Evolutionary conservation across 2,888 invertebrate genomes (phyloP).

Genomic region (Agrochola litura): DNA sequence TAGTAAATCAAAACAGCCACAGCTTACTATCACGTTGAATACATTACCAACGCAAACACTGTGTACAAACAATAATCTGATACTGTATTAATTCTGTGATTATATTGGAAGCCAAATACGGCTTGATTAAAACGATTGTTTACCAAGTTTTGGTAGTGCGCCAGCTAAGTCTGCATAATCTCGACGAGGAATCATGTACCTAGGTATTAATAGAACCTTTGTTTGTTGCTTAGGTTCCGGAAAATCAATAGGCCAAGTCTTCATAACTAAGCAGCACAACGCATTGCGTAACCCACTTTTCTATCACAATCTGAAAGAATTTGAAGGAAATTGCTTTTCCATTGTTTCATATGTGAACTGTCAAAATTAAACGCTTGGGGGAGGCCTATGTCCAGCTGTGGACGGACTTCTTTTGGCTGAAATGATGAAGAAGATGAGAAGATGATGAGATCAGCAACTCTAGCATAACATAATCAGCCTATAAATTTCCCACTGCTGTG

Average conservation of each 20-base stretch:
- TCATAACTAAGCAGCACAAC: neutral
- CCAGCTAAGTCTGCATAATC: constrained; percentile 25
- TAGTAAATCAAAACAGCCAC: constrained; percentile 1
- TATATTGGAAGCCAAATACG: constrained; percentile 28
- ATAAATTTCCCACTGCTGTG: neutral
- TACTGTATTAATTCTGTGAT: constrained; percentile 39
- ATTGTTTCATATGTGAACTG: too few relatives aligned
- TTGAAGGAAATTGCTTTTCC: neutral
- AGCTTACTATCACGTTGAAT: constrained; percentile 13
- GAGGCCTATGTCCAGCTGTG: neutral
- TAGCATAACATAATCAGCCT: too few relatives aligned
- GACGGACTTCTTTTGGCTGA: neutral
- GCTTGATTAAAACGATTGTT: constrained; percentile 45
- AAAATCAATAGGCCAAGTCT: neutral
- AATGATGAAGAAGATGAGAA: too few relatives aligned
- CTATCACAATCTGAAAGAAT: too few relatives aligned
- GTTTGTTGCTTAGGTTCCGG: neutral
- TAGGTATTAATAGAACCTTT: neutral
- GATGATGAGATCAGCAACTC: too few relatives aligned
- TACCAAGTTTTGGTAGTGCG: constrained; percentile 28
- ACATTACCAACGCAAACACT: neutral
- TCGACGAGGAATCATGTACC: neutral
- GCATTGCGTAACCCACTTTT: too few relatives aligned
- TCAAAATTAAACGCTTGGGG: neutral
- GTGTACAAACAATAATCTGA: constrained; percentile 31